phyloP scores from a whole-genome alignment of 2,888 invertebrate genomes.

The Leucophenga montana region DNA sequence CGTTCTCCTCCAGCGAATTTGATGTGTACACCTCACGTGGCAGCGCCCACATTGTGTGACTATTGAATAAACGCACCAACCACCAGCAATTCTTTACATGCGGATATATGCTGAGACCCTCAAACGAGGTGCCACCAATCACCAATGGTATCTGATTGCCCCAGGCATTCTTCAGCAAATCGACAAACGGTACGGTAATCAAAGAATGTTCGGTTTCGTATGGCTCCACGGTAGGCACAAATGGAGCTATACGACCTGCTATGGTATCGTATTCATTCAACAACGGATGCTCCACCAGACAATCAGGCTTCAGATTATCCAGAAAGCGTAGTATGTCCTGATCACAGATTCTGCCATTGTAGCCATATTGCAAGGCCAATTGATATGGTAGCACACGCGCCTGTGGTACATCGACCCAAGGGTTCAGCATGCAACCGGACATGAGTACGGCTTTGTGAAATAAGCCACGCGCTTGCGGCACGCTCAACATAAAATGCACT shows the following conservation, averaged over 20 bases:
- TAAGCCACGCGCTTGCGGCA: constrained; percentile 72
- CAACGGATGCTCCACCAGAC: constrained; percentile 63
- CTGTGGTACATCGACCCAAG: constrained; percentile 60
- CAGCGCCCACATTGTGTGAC: constrained; percentile 49
- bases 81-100: constrained; percentile 43
- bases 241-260: constrained; percentile 58
- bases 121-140: constrained; percentile 68
- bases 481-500: constrained; percentile 73
- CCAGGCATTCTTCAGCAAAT: constrained; percentile 65
- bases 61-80: constrained; percentile 40
- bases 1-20: constrained; percentile 41
- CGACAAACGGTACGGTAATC: constrained; percentile 46
- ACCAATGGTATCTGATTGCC: constrained; percentile 65
- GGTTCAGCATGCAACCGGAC: constrained; percentile 64
- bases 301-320: constrained; percentile 46
- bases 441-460: constrained; percentile 69
- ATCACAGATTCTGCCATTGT: constrained; percentile 62
- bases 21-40: constrained; percentile 58
- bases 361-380: constrained; percentile 65
- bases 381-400: constrained; percentile 50
- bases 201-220: constrained; percentile 49
- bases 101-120: constrained; percentile 65
- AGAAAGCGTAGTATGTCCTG: constrained; percentile 65
- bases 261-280: constrained; percentile 54
- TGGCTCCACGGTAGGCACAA: constrained; percentile 64